Percentiles rank a stretch among this genome's conserved stretches.
These are phyloP conservation scores for Hippocampus guttulatus DNA, from an alignment of 2,113 vertebrate genomes.

Conservation along the genomic window DNA sequence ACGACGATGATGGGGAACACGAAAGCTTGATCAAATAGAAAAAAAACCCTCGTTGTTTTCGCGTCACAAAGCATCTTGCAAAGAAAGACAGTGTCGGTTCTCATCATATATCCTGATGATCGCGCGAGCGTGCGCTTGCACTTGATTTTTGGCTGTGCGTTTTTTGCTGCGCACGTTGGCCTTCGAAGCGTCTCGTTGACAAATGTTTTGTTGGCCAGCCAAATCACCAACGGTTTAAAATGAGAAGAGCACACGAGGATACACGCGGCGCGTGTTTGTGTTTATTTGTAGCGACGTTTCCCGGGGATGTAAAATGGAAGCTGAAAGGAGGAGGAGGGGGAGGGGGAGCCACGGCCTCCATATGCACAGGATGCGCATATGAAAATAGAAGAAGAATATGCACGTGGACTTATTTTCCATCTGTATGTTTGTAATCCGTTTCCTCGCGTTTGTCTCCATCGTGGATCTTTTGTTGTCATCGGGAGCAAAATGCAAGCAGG, in stretches of 20 bases:
- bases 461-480: no score
- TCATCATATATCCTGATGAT: no score
- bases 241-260: accelerated
- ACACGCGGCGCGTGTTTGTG: not conserved
- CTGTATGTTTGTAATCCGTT: no score
- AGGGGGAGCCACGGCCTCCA: conserved; percentile 37
- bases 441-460: no score
- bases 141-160: not conserved
- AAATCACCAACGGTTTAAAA: accelerated
- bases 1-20: not conserved
- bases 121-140: conserved; percentile 29
- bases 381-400: no score
- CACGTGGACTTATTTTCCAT: no score
- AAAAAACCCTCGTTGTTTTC: no score
- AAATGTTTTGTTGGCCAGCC: accelerated
- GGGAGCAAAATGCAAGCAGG: no score
- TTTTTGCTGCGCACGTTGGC: conserved; percentile 51
- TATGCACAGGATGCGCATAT: not conserved
- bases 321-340: conserved; percentile 24
- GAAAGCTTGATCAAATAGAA: not conserved
- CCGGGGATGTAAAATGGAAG: conserved; percentile 56
- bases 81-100: not conserved
- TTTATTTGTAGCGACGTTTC: not conserved
- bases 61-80: not conserved
- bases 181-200: not conserved